A percentile compares a stretch with the other conserved stretches of the same genome.
Conservation (phyloP, 2,113 vertebrate species). For the Leptodactylus fuscus region DNA sequence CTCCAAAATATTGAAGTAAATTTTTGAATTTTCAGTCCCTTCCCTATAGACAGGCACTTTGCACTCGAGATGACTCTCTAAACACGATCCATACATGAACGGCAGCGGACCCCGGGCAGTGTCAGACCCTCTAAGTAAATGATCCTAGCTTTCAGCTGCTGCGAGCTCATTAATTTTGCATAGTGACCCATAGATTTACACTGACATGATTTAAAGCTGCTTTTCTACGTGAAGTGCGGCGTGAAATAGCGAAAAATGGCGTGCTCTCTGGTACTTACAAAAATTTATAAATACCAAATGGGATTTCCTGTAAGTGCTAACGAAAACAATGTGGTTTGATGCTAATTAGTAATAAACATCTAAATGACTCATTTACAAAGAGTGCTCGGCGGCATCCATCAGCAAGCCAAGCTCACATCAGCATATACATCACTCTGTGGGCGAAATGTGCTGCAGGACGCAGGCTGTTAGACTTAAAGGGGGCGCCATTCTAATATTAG, state of each 20-base stretch:
- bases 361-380: conserved; percentile 17
- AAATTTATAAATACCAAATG: conserved; percentile 57
- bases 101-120: not conserved
- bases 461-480: not conserved
- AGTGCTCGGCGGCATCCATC: conserved; percentile 51
- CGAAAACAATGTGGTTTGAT: conserved; percentile 4
- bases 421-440: conserved; percentile 30
- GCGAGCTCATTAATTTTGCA: conserved; percentile 42
- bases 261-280: conserved; percentile 43
- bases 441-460: not conserved
- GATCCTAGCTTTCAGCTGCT: conserved; percentile 2
- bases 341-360: conserved; percentile 51
- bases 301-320: not conserved
- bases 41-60: not conserved
- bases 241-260: conserved; percentile 39
- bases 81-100: rapidly evolving
- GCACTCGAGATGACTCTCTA: not conserved
- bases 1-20: not conserved
- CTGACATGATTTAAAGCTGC: conserved; percentile 16
- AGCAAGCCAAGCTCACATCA: not conserved
- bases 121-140: conserved; percentile 35
- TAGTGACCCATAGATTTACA: not conserved
- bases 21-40: not conserved
- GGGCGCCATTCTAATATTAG: not conserved
- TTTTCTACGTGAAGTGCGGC: not conserved